Evolutionary conservation across 2,113 vertebrate genomes (phyloP).

Genomic region (Nicator chloris): DNA sequence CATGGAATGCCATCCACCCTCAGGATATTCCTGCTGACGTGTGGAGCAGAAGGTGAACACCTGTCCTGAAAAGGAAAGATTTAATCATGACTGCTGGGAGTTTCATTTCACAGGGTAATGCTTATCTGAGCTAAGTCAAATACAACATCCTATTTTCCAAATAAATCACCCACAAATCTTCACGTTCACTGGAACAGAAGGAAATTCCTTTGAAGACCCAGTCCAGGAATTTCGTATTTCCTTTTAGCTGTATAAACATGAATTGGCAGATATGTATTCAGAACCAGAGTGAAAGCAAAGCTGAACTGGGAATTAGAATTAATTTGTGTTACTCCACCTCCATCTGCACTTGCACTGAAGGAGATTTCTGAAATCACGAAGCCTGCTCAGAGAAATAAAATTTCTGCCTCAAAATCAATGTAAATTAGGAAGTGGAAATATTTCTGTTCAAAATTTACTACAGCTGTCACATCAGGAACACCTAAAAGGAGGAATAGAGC

Average conservation of each 20-base stretch:
- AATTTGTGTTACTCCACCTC: neutral
- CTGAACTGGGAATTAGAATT: neutral
- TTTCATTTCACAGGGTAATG: neutral
- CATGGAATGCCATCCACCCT: neutral
- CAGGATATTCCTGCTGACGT: neutral
- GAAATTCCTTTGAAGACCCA: neutral
- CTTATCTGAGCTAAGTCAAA: slow-evolving; percentile 6
- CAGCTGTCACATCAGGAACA: neutral
- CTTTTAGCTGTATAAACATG: neutral
- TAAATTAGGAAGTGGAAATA: neutral
- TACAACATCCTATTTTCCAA: neutral
- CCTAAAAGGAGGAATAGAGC: neutral
- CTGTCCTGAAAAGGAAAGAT: neutral
- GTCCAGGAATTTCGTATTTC: neutral
- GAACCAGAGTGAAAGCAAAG: neutral
- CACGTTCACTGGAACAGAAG: neutral
- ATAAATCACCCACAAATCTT: neutral
- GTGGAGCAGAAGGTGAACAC: neutral
- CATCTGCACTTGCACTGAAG: neutral
- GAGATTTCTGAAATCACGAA: neutral
- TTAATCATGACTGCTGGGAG: neutral
- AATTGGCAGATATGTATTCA: neutral
- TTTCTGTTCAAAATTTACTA: neutral
- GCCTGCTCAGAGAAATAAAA: neutral
- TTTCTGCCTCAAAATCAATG: neutral